A percentile compares a stretch with the other conserved stretches of the same genome.
These are phyloP conservation scores for Silurus aristotelis DNA, from an alignment of 2,797 vertebrate species.

Conservation along the genomic window DNA sequence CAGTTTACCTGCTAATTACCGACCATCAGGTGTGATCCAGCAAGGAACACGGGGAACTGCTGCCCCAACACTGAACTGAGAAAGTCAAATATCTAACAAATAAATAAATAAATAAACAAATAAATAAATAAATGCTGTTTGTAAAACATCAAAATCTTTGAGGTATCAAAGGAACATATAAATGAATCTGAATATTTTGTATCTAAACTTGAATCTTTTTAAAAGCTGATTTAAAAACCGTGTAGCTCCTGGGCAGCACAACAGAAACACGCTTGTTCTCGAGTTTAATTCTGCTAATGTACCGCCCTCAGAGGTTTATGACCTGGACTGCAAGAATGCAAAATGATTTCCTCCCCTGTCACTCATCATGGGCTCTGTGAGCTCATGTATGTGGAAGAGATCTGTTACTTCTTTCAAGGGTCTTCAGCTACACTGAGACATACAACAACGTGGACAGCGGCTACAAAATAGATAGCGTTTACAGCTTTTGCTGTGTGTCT, in stretches of 20 bases:
- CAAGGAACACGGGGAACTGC: not conserved
- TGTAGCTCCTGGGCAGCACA: not conserved
- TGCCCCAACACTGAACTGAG: not conserved
- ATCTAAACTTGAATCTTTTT: not conserved
- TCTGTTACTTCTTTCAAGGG: not conserved
- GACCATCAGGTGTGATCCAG: not conserved
- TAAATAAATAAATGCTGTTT: not conserved
- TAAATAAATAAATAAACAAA: not conserved
- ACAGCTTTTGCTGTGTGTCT: not conserved
- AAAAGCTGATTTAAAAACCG: not conserved
- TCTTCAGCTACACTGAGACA: not conserved
- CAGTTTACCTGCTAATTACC: conserved; percentile 7
- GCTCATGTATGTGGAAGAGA: not conserved
- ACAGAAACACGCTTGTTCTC: not conserved
- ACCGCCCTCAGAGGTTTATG: not conserved
- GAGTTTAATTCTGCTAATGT: not conserved
- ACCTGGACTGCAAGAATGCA: not conserved
- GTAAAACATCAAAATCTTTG: not conserved
- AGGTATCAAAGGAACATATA: not conserved
- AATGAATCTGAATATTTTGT: too few relatives aligned
- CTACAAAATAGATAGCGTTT: not conserved
- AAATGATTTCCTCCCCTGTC: not conserved
- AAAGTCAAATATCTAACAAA: not conserved
- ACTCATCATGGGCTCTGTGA: not conserved
- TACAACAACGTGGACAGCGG: not conserved